These are phyloP conservation scores for Misgurnus anguillicaudatus DNA, from an alignment of 2,113 vertebrate genomes.

Conservation along the genomic window DNA sequence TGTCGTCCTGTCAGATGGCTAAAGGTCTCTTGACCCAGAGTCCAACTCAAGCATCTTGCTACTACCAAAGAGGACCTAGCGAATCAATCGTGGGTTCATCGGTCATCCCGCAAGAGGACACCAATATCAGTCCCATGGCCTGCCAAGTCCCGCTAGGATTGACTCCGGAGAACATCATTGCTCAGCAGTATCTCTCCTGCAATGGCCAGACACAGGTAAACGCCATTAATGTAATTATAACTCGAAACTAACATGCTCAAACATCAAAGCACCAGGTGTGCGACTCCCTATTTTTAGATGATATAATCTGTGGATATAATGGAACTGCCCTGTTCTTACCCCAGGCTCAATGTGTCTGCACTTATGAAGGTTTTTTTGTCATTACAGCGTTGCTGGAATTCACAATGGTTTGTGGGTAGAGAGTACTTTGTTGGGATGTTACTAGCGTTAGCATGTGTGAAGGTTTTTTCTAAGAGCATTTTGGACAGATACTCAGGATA, in stretches of 20 bases:
- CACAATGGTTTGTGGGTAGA: too few relatives aligned
- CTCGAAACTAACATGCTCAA: neutral
- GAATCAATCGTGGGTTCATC: neutral
- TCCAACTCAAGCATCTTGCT: slow-evolving; percentile 50
- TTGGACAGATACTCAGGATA: neutral
- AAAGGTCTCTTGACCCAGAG: slow-evolving; percentile 14
- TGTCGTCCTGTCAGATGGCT: slow-evolving; percentile 13
- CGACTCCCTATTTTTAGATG: slow-evolving; percentile 6
- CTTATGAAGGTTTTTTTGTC: neutral
- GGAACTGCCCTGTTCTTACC: neutral
- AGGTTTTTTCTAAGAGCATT: neutral
- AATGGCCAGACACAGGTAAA: slow-evolving; percentile 67
- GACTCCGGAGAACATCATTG: slow-evolving; percentile 15
- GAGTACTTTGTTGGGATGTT: neutral
- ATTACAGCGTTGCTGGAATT: too few relatives aligned
- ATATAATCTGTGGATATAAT: neutral
- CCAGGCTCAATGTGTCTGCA: slow-evolving; percentile 2
- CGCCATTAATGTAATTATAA: neutral
- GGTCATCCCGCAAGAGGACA: slow-evolving; percentile 34
- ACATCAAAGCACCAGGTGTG: slow-evolving; percentile 12
- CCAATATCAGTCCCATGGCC: slow-evolving; percentile 24
- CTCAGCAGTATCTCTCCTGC: slow-evolving; percentile 57
- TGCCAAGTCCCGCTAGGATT: slow-evolving; percentile 48
- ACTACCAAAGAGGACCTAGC: slow-evolving; percentile 44
- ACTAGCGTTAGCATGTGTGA: neutral